Conservation (phyloP, 2,113 vertebrate genomes). For the Anas platyrhynchos region DNA sequence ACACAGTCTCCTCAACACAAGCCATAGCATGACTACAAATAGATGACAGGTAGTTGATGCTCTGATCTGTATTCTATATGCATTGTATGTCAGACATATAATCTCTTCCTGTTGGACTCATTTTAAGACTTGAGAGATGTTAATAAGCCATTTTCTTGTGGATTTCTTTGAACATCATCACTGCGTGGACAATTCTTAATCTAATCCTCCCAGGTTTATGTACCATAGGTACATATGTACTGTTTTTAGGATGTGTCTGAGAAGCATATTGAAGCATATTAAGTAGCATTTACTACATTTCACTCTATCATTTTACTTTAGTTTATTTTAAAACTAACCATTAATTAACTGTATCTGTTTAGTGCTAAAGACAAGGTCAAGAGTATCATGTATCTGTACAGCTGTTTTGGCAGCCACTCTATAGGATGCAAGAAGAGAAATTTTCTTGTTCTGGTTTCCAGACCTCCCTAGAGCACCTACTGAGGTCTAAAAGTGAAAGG, state of each 20-base stretch:
- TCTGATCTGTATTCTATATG: neutral
- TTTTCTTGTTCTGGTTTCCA: neutral
- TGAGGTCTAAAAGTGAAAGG: neutral
- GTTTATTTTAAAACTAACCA: neutral
- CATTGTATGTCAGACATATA: neutral
- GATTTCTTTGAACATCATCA: neutral
- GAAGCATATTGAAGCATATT: neutral
- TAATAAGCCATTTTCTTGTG: neutral
- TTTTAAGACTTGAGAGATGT: neutral
- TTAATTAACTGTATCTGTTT: neutral
- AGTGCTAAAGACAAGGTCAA: neutral
- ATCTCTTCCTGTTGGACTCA: neutral
- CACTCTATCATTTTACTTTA: neutral
- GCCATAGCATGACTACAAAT: neutral
- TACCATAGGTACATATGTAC: neutral
- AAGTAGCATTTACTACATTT: neutral
- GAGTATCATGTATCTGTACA: neutral
- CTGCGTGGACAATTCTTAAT: neutral
- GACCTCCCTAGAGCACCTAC: neutral
- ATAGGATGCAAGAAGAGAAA: neutral
- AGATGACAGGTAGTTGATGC: neutral
- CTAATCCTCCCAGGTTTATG: neutral
- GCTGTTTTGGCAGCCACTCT: neutral
- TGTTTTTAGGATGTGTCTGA: neutral
- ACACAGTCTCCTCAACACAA: neutral